Base-by-base conservation (phyloP, 2,888 invertebrate genomes). In the Chymomyza procnemis region DNA sequence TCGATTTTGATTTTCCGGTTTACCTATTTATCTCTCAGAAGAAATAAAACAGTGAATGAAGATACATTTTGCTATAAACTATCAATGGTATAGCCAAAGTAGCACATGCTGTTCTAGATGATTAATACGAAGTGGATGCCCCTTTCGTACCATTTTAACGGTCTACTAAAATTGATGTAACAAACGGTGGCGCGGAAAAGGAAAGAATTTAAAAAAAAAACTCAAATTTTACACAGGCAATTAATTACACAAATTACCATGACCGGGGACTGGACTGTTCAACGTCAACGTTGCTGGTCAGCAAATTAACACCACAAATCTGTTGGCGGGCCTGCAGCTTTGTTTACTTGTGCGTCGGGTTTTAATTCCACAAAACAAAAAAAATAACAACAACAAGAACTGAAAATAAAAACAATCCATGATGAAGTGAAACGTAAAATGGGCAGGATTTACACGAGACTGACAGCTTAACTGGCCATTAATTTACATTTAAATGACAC, bases 401-500 rank as follows among this genome's bases (percentile, higher is more conserved):
- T n/a, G n/a, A n/a, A n/a, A n/a, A n/a, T n/a, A n/a, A n/a, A n/a
- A 47, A 63, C 21, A 54, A 63, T 56, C 48, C 47, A 47, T 26
- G 61, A 54, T 67, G 72, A 69, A 73, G 70, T 65, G 66, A 69
- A 71, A 56, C 26, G 56, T 62, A 50, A 66, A 62, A 46, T 16
- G 56, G 21, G 12, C 54, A 26, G 26, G 54, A 56, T 58, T 63
- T 50, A 52, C 41, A 18, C 41, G 41, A 66, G 68, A 69, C 75
- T 79, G 87, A 79, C 87, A 85, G 78, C 81, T 87, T 81, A 85
- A 85, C 87, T 87, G 86, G 77, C 86, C 86, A 85, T 86, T 81
- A 79, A 86, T 86, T 86, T 86, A 75, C 86, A 85, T 86, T 78
- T 76, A 80, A 78, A 86, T 80, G 62, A 64, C 61, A 52, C 54